These are phyloP conservation scores for Meandrina meandrites DNA, from an alignment of 92 coral and sea anemone species.

Conservation along the genomic window DNA sequence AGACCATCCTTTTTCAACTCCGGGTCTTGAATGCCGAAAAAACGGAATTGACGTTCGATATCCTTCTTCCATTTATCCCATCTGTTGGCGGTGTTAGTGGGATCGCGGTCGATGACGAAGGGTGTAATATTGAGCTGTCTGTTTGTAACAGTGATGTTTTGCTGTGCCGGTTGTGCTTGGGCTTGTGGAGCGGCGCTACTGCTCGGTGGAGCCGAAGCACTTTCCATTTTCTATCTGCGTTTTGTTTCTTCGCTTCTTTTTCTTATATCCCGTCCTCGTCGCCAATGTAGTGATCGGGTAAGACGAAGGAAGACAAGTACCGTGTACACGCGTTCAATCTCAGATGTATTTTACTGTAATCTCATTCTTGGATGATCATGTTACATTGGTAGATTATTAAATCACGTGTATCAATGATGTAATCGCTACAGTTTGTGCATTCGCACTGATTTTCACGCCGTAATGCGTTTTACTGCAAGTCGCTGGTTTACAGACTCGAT, in stretches of 20 bases:
- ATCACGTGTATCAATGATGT: constrained; percentile 15
- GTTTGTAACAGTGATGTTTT: constrained; percentile 27
- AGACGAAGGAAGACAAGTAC: constrained; percentile 13
- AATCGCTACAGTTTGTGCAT: constrained; percentile 43
- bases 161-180: constrained; percentile 2
- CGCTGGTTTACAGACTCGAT: no score
- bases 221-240: constrained; percentile 6
- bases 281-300: constrained; percentile 39
- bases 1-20: constrained; percentile 36
- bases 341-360: constrained; percentile 17
- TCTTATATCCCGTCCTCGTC: constrained; percentile 32
- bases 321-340: neutral
- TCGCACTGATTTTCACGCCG: no score
- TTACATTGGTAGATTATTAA: constrained; percentile 13
- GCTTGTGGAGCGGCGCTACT: constrained; percentile 40
- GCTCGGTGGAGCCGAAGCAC: constrained; percentile 10
- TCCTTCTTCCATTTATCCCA: constrained; percentile 45
- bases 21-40: constrained; percentile 43
- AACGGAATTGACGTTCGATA: constrained; percentile 43
- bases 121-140: constrained; percentile 45
- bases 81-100: constrained; percentile 31
- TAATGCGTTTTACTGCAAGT: no score
- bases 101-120: constrained; percentile 31
- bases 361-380: constrained; percentile 9
- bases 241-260: constrained; percentile 25